Percentiles rank a stretch among this genome's conserved stretches.
phyloP scores from a whole-genome alignment of 1,140 invertebrate genomes.

The Acyrthosiphon pisum region DNA sequence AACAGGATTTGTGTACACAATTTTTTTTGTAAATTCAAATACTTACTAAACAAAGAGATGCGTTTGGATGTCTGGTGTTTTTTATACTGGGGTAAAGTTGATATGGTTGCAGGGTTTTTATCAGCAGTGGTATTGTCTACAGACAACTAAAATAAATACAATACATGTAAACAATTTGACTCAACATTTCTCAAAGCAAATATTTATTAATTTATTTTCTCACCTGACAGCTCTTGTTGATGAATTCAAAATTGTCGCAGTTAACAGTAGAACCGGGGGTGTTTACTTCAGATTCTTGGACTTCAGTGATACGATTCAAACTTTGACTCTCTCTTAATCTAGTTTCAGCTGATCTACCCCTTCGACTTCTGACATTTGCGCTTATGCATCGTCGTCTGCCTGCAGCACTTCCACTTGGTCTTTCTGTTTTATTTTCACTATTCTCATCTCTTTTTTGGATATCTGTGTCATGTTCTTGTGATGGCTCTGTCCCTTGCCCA shows the following conservation, averaged over 20 bases:
- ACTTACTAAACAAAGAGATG: constrained; percentile 61
- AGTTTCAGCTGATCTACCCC: constrained; percentile 71
- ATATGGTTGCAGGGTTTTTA: neutral
- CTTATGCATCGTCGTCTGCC: constrained; percentile 59
- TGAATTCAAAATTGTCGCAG: constrained; percentile 27
- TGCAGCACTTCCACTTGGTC: constrained; percentile 60
- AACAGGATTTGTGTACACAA: constrained; percentile 60
- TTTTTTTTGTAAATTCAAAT: constrained; percentile 61
- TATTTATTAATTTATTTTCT: neutral
- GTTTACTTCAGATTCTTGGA: constrained; percentile 70
- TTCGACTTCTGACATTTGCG: constrained; percentile 64
- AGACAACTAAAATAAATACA: constrained; percentile 10
- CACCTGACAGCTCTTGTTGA: neutral
- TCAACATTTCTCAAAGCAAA: neutral
- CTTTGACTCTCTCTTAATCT: constrained; percentile 80
- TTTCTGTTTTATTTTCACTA: constrained; percentile 44
- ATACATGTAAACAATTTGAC: neutral
- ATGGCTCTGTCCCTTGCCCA: constrained; percentile 54
- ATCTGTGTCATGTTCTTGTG: constrained; percentile 57
- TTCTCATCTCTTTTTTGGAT: constrained; percentile 15
- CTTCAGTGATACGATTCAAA: constrained; percentile 81
- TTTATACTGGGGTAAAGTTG: constrained; percentile 29
- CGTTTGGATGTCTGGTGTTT: constrained; percentile 58
- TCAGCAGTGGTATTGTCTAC: neutral
- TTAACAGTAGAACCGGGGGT: neutral